Percentiles rank a stretch among this genome's conserved stretches.
phyloP scores from a whole-genome alignment of 2,797 vertebrate species.

The Anguilla marmorata region DNA sequence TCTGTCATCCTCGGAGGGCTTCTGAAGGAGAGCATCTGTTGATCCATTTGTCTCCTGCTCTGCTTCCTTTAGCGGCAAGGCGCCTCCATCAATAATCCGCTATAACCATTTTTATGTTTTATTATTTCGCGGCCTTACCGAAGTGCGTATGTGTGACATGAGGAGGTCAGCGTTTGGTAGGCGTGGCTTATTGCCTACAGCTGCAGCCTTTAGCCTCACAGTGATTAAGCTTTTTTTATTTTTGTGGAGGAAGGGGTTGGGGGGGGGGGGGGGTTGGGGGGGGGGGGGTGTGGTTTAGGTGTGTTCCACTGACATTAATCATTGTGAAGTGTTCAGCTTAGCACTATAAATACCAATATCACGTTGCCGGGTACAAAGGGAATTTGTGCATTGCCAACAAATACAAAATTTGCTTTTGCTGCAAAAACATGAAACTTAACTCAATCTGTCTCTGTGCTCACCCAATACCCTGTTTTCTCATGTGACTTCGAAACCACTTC shows the following conservation, averaged over 20 bases:
- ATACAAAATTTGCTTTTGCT: slow-evolving; percentile 31
- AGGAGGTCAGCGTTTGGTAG: slow-evolving; percentile 29
- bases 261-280: not conserved
- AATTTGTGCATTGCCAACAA: slow-evolving; percentile 32
- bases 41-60: slow-evolving; percentile 72
- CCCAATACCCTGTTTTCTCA: slow-evolving; percentile 15
- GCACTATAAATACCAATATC: slow-evolving; percentile 33
- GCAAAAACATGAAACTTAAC: slow-evolving; percentile 28
- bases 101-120: slow-evolving; percentile 54
- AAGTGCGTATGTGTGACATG: slow-evolving; percentile 46
- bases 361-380: slow-evolving; percentile 31
- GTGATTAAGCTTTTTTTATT: slow-evolving; percentile 11
- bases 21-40: slow-evolving; percentile 79
- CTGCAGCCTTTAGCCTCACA: slow-evolving; percentile 32
- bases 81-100: slow-evolving; percentile 60
- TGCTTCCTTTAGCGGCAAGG: slow-evolving; percentile 62
- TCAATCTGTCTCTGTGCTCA: slow-evolving; percentile 28
- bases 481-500: not conserved
- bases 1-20: slow-evolving; percentile 70
- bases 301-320: slow-evolving; percentile 24
- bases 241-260: not conserved
- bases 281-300: not conserved
- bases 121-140: slow-evolving; percentile 44
- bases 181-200: slow-evolving; percentile 20
- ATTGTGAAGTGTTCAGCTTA: slow-evolving; percentile 29